These are phyloP conservation scores for Epinephelus malabaricus DNA, from an alignment of 2,797 vertebrate species.

Conservation along the genomic window DNA sequence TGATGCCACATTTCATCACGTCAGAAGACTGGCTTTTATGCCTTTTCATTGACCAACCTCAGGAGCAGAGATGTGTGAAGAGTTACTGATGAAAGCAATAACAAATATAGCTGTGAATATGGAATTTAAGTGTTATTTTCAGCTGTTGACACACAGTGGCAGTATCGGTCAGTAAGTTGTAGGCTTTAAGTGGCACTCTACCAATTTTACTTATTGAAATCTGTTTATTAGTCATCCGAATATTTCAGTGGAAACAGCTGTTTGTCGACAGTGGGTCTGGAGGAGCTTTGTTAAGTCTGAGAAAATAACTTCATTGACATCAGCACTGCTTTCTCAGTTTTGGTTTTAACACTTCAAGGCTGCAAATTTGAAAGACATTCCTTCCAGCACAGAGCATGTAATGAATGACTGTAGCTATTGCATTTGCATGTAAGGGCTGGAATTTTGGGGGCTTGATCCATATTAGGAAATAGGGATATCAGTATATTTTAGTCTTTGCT, in stretches of 20 bases:
- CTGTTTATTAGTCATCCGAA: background rate
- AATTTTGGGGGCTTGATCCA: background rate
- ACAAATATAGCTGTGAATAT: background rate
- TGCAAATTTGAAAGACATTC: background rate
- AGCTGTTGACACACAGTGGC: conserved; percentile 23
- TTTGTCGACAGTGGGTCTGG: background rate
- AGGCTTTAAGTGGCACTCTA: background rate
- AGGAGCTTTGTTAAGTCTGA: conserved; percentile 2
- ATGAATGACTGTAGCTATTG: background rate
- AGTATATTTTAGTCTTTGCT: background rate
- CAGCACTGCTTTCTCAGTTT: background rate
- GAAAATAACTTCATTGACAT: background rate
- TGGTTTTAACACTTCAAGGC: too few species aligned
- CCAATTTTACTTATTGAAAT: background rate
- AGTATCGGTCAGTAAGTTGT: background rate
- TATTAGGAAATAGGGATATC: too few species aligned
- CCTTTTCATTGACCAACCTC: conserved; percentile 15
- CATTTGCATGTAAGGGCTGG: background rate
- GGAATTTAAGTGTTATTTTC: background rate
- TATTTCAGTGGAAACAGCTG: background rate
- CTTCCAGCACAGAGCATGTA: background rate
- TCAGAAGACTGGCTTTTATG: background rate
- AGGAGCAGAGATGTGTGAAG: background rate
- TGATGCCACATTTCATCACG: conserved; percentile 21
- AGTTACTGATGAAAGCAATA: background rate